Percentiles rank a stretch among this genome's conserved stretches.
Conservation (phyloP, 2,888 invertebrate species). For the Sinopyrophorus schimmeli region DNA sequence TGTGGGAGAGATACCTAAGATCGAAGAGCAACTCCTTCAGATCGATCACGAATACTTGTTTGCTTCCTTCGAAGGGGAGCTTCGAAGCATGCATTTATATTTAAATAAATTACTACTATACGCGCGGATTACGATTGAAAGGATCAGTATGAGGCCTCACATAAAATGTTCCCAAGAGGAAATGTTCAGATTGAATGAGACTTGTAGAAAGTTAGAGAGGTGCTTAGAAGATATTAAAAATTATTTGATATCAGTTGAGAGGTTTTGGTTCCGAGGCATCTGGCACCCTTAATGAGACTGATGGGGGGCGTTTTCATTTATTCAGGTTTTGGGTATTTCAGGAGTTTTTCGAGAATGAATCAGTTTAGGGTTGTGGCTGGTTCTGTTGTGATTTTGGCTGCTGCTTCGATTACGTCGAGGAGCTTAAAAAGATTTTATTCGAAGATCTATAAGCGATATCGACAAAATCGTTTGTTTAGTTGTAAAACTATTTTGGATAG, state of each 20-base stretch:
- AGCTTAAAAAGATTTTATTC: neutral
- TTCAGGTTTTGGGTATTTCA: slow-evolving; percentile 1
- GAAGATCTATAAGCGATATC: neutral
- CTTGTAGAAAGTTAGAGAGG: too few relatives aligned
- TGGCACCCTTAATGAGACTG: too few relatives aligned
- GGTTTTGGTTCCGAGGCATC: too few relatives aligned
- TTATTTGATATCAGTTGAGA: too few relatives aligned
- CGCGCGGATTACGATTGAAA: too few relatives aligned
- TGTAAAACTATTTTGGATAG: slow-evolving; percentile 4
- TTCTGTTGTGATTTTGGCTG: slow-evolving; percentile 6
- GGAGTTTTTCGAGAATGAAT: neutral
- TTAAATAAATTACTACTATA: too few relatives aligned
- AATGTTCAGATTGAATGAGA: too few relatives aligned
- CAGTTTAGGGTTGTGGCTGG: neutral
- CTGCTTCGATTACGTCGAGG: slow-evolving; percentile 4
- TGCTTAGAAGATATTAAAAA: too few relatives aligned
- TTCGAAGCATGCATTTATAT: slow-evolving; percentile 2
- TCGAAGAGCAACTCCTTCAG: neutral
- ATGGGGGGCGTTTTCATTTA: too few relatives aligned
- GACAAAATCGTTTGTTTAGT: slow-evolving; percentile 12
- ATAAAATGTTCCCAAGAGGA: too few relatives aligned
- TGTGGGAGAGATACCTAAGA: neutral
- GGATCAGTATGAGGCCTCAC: too few relatives aligned
- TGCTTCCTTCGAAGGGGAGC: slow-evolving; percentile 1
- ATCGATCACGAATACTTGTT: neutral